Evolutionary conservation across 2,888 invertebrate species (phyloP).

Genomic region (Cantharis lateralis): DNA sequence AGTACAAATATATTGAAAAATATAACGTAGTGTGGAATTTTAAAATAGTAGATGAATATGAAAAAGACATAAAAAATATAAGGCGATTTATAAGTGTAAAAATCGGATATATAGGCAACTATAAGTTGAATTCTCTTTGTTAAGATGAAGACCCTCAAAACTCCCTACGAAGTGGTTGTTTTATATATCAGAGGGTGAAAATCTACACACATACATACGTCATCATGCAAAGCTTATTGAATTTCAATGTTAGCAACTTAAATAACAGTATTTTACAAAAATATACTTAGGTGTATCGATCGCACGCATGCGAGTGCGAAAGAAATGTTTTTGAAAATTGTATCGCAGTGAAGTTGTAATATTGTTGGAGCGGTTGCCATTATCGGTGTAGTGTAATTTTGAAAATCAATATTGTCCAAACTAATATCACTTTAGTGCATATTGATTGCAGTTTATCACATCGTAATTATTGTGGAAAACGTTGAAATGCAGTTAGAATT

Average conservation of each 20-base stretch:
- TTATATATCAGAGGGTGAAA: slow-evolving; percentile 39
- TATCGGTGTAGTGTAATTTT: background rate
- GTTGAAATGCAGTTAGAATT: slow-evolving; percentile 7
- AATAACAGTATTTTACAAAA: slow-evolving; percentile 17
- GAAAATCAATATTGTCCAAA: background rate
- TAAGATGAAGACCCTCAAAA: slow-evolving; percentile 43
- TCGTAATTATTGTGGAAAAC: slow-evolving; percentile 8
- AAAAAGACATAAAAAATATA: slow-evolving; percentile 37
- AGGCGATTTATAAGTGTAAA: slow-evolving; percentile 48
- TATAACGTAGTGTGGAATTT: background rate
- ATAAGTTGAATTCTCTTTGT: slow-evolving; percentile 43
- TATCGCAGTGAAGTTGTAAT: background rate
- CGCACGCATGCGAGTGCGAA: background rate
- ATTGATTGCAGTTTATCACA: slow-evolving; percentile 13
- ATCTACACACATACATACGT: slow-evolving; percentile 40
- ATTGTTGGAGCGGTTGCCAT: background rate
- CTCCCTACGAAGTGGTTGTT: slow-evolving; percentile 36
- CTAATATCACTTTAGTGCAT: background rate
- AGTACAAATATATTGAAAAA: too few relatives aligned
- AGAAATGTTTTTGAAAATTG: background rate
- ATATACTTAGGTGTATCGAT: background rate
- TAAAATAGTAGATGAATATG: background rate
- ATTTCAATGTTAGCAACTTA: slow-evolving; percentile 45
- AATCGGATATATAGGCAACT: slow-evolving; percentile 45
- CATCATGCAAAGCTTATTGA: slow-evolving; percentile 47